phyloP scores from a whole-genome alignment of 1,140 invertebrate genomes.

The Globodera ellingtonae region DNA sequence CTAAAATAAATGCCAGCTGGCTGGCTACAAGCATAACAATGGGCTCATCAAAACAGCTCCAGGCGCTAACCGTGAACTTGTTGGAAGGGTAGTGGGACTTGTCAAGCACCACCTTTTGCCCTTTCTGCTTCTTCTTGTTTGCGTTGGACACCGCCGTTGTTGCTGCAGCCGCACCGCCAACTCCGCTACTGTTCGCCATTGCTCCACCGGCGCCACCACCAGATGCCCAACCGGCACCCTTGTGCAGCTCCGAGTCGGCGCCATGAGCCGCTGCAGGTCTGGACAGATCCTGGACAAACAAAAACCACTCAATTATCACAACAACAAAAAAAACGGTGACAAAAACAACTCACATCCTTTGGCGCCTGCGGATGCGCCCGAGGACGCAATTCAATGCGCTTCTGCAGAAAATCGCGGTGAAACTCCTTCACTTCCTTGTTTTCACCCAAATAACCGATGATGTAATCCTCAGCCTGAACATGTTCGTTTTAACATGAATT shows the following conservation, averaged over 20 bases:
- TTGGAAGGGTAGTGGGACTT: background rate
- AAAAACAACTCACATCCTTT: conserved; percentile 45
- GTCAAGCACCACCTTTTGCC: conserved; percentile 6
- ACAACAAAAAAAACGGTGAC: background rate
- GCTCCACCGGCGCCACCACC: conserved; percentile 3
- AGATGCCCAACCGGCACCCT: conserved; percentile 28
- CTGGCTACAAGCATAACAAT: no score
- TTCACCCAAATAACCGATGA: conserved; percentile 50
- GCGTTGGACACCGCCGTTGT: conserved; percentile 13
- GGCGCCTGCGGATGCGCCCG: conserved; percentile 24
- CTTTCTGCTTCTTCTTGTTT: conserved; percentile 23
- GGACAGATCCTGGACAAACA: conserved; percentile 41
- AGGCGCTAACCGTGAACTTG: conserved; percentile 2
- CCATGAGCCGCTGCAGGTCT: conserved; percentile 39
- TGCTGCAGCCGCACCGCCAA: background rate
- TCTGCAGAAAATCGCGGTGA: conserved; percentile 52
- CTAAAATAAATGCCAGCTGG: no score
- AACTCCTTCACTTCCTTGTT: conserved; percentile 49
- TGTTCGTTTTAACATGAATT: conserved; percentile 7
- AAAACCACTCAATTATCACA: background rate
- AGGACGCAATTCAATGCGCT: conserved; percentile 50
- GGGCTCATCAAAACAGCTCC: no score
- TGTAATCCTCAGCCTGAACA: conserved; percentile 49
- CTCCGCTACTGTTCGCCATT: conserved; percentile 19
- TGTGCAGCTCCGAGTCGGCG: conserved; percentile 14